Conservation (phyloP, 1,140 invertebrate genomes). For the Drosophila neocordata region DNA sequence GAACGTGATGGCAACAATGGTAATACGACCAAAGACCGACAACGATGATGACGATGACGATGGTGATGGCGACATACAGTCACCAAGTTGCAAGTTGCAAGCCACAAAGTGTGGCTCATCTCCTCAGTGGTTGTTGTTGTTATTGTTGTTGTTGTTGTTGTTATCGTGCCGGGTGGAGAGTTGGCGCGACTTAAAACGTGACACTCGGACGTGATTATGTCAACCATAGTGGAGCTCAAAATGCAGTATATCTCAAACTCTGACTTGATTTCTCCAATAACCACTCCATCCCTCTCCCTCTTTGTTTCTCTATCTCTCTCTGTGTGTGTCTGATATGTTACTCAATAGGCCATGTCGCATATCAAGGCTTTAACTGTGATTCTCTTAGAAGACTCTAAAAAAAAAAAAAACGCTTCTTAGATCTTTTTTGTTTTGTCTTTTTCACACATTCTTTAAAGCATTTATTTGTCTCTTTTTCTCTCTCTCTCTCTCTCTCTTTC, state of each 20-base stretch:
- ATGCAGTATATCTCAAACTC: slow-evolving; percentile 10
- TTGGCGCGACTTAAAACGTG: slow-evolving; percentile 56
- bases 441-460: slow-evolving; percentile 52
- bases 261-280: not conserved
- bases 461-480: slow-evolving; percentile 20
- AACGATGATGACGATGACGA: slow-evolving; percentile 4
- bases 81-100: slow-evolving; percentile 23
- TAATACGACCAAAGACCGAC: slow-evolving; percentile 33
- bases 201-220: slow-evolving; percentile 78
- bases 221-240: slow-evolving; percentile 54
- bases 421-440: slow-evolving; percentile 5
- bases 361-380: slow-evolving; percentile 61
- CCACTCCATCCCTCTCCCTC: not conserved
- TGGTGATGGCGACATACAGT: slow-evolving; percentile 22
- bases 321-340: slow-evolving; percentile 46
- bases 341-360: slow-evolving; percentile 70
- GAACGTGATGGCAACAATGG: slow-evolving; percentile 77
- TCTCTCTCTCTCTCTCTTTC: slow-evolving; percentile 27
- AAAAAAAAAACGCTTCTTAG: not conserved
- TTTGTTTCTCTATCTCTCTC: slow-evolving; percentile 1
- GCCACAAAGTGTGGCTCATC: slow-evolving; percentile 16
- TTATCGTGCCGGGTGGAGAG: slow-evolving; percentile 39
- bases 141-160: slow-evolving; percentile 11
- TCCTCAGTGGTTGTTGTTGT: not conserved
- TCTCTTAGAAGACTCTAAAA: slow-evolving; percentile 10